These are phyloP conservation scores for Pyrocephalus nanus DNA, from an alignment of 2,797 vertebrate genomes.

Conservation along the genomic window DNA sequence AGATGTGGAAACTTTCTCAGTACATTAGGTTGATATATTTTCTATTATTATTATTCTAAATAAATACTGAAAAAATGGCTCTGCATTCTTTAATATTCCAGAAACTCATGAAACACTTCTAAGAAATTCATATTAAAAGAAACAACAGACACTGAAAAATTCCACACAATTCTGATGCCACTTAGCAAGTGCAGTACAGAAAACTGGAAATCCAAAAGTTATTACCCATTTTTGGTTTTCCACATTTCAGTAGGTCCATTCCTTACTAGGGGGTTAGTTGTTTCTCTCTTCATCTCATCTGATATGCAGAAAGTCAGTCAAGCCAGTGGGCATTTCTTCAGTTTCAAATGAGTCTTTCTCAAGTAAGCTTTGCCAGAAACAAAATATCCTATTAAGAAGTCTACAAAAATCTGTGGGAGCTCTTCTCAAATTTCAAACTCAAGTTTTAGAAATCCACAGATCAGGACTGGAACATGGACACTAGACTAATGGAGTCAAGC, in stretches of 20 bases:
- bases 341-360: background rate
- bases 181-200: background rate
- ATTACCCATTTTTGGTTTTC: conserved; percentile 8
- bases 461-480: background rate
- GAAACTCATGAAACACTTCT: background rate
- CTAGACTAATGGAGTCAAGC: background rate
- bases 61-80: background rate
- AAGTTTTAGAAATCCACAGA: background rate
- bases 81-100: background rate
- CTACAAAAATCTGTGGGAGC: background rate
- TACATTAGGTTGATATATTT: background rate
- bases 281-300: background rate
- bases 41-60: background rate
- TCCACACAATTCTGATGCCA: background rate
- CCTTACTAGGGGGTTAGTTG: background rate
- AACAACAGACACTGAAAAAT: background rate
- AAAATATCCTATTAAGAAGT: background rate
- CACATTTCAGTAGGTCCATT: background rate
- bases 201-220: background rate
- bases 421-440: background rate
- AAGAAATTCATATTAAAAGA: background rate
- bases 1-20: background rate
- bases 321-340: background rate
- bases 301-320: background rate
- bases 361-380: background rate